A percentile compares a stretch with the other conserved stretches of the same genome.
Conservation (phyloP, 2,888 invertebrate species). For the Leptinotarsa tumamoca region DNA sequence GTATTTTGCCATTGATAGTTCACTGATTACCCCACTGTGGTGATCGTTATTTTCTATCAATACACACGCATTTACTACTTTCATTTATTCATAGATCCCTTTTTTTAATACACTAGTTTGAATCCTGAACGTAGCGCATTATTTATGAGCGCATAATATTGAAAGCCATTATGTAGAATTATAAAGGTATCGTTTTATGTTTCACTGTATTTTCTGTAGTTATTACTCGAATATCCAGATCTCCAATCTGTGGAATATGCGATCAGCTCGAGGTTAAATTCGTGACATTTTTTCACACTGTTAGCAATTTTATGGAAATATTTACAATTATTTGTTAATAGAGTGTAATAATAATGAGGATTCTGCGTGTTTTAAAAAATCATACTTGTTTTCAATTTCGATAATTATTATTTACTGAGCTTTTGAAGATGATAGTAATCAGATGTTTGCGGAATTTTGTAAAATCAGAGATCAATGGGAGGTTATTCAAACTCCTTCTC, state of each 20-base stretch:
- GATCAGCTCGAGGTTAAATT: background rate
- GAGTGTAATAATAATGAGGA: background rate
- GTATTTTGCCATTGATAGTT: background rate
- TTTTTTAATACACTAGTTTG: constrained; percentile 50
- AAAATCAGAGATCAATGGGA: no score
- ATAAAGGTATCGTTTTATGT: constrained; percentile 44
- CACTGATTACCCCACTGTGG: constrained; percentile 33
- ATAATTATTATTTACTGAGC: no score
- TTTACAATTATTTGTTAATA: background rate
- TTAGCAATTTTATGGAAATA: background rate
- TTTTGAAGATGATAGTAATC: no score
- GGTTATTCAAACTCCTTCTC: no score
- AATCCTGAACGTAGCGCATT: constrained; percentile 51
- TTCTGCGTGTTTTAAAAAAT: no score
- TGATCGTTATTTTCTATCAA: constrained; percentile 49
- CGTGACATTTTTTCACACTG: constrained; percentile 1
- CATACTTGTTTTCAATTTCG: no score
- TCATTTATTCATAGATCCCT: constrained; percentile 54
- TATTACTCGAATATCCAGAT: background rate
- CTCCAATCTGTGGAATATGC: background rate
- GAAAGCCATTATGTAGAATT: constrained; percentile 50
- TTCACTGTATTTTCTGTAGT: constrained; percentile 17
- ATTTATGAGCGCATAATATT: constrained; percentile 51
- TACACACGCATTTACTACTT: constrained; percentile 50
- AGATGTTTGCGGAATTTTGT: no score